phyloP scores from a whole-genome alignment of 2,888 invertebrate genomes.

The Diarsia brunnea region DNA sequence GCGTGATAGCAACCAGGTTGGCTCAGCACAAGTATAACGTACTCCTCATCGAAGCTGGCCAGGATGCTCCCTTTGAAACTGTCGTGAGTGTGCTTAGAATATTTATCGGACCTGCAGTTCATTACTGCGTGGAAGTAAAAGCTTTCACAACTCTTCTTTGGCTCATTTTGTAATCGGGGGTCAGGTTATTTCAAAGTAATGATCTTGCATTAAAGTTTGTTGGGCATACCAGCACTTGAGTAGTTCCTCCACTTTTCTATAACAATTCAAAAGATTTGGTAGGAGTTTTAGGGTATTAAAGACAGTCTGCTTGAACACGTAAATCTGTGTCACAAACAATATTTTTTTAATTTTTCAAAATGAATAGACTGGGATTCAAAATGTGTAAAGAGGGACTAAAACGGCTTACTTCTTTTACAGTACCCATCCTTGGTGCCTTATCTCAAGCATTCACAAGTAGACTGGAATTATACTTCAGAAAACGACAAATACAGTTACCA shows the following conservation, averaged over 20 bases:
- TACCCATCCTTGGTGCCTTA: slow-evolving; percentile 34
- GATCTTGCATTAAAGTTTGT: not conserved
- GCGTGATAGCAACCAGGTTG: slow-evolving; percentile 50
- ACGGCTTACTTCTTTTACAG: slow-evolving; percentile 28
- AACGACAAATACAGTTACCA: slow-evolving; percentile 31
- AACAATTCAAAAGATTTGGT: not conserved
- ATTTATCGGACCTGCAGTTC: not conserved
- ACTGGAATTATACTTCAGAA: slow-evolving; percentile 54
- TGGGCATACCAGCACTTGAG: not conserved
- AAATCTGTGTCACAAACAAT: not conserved
- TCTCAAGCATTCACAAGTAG: slow-evolving; percentile 19
- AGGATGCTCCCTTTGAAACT: slow-evolving; percentile 50
- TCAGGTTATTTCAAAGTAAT: not conserved
- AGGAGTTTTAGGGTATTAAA: not conserved
- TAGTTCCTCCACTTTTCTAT: not conserved
- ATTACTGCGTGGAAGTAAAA: not conserved
- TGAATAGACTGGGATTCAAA: no score
- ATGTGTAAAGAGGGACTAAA: no score
- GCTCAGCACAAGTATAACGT: slow-evolving; percentile 48
- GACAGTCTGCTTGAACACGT: not conserved
- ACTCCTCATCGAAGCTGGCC: slow-evolving; percentile 53
- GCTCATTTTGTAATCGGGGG: not conserved
- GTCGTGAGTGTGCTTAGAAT: slow-evolving; percentile 31
- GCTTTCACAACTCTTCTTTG: not conserved
- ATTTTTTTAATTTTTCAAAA: no score